A percentile compares a stretch with the other conserved stretches of the same genome.
These are phyloP conservation scores for Pteruthius melanotis DNA, from an alignment of 2,113 vertebrate genomes.

Conservation along the genomic window DNA sequence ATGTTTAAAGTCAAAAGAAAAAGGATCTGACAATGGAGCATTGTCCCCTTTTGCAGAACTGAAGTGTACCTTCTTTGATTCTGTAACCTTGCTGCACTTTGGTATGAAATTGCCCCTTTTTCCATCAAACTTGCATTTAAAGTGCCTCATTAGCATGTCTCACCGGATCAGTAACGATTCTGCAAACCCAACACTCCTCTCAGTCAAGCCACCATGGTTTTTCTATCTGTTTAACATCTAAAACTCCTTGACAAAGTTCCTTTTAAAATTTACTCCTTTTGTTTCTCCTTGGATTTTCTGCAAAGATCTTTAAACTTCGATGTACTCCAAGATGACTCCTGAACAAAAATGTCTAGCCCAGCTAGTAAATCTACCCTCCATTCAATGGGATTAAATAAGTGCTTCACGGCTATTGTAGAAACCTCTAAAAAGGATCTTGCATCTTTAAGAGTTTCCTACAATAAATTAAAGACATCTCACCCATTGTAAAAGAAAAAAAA, in stretches of 20 bases:
- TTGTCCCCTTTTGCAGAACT: slow-evolving; percentile 62
- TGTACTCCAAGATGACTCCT: slow-evolving; percentile 74
- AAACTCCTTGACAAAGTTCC: slow-evolving; percentile 76
- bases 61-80: slow-evolving; percentile 73
- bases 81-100: slow-evolving; percentile 68
- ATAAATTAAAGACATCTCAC: slow-evolving; percentile 75
- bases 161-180: slow-evolving; percentile 37
- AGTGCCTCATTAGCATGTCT: slow-evolving; percentile 71
- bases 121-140: slow-evolving; percentile 73
- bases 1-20: slow-evolving; percentile 62
- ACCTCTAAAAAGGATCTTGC: slow-evolving; percentile 67
- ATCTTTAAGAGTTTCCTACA: slow-evolving; percentile 75
- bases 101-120: slow-evolving; percentile 65
- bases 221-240: slow-evolving; percentile 71
- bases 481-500: slow-evolving; percentile 2
- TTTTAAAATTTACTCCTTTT: slow-evolving; percentile 76
- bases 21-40: slow-evolving; percentile 62
- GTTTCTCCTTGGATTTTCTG: slow-evolving; percentile 70
- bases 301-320: slow-evolving; percentile 74
- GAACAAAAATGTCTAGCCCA: slow-evolving; percentile 78
- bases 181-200: slow-evolving; percentile 22
- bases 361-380: slow-evolving; percentile 77
- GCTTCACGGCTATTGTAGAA: slow-evolving; percentile 76
- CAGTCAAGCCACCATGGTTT: slow-evolving; percentile 35
- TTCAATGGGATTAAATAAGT: slow-evolving; percentile 77